Base-by-base conservation (phyloP, 2,113 vertebrate genomes). In the Percina caprodes region DNA sequence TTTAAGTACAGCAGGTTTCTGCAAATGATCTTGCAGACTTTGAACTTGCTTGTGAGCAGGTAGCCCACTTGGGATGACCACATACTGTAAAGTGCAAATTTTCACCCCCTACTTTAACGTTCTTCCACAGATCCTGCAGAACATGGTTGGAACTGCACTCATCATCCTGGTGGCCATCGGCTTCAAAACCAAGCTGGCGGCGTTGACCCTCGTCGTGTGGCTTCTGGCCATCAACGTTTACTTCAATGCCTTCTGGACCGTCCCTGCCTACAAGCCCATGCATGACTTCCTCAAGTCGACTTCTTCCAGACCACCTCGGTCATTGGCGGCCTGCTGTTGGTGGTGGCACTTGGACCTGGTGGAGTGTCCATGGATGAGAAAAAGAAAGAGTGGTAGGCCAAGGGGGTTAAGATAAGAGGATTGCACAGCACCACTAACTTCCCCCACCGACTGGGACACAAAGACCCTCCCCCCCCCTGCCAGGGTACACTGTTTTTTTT, bases 241-340 rank as follows among this genome's bases (percentile, higher is more conserved):
- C 89, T 98, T 99, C 95, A 99, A 99, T 51, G 98, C 98, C 85
- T 99, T 99, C 96, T 99, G 98, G 98, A 96, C 96, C 90, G 74
- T 99, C 78, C 97, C 98, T 0, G 92, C 94, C 85, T 99, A 99
- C 92, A 99, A 99, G 87, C 98, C 98, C 91, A 99, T 99, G 98
- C 97, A 99, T 1, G 98, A 99, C 94, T 99, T 99, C 95, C 97
- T 99, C 86, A 99, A 97, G 91, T 99, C 0, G 98, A 99, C 92
- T 99, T 99, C 96, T 99, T 99, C 96, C 98, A 99, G 95, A 99
- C 98, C 94, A 98, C 97, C 89, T 99, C 98, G 0, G 98, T 99
- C 76, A 97, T 99, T 14, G 98, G 98, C 6, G 98, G 98, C 63
- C 93, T 99, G 74, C 96, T 99, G 45, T 90, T 99, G 1, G 97